These are phyloP conservation scores for Apeira syringaria DNA, from an alignment of 2,888 invertebrate genomes.

Conservation along the genomic window DNA sequence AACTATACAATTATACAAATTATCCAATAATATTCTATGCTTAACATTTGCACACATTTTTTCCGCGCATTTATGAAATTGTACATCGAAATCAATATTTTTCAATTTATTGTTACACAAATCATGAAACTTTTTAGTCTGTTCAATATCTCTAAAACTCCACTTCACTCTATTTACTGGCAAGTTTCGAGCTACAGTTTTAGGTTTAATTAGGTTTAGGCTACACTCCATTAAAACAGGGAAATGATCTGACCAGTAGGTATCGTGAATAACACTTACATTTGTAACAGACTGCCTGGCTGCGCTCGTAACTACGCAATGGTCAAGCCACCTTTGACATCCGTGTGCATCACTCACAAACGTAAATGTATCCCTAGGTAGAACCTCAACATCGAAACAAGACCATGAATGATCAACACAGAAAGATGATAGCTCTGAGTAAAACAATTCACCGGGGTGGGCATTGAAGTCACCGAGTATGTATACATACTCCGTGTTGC, in stretches of 20 bases:
- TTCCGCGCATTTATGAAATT: conserved; percentile 7
- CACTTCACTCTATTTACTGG: conserved; percentile 1
- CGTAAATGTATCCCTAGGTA: conserved; percentile 3
- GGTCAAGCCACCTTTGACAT: conserved; percentile 11
- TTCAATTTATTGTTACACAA: conserved; percentile 3
- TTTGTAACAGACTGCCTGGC: conserved; percentile 4
- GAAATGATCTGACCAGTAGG: conserved; percentile 25
- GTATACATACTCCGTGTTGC: neutral
- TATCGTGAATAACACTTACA: conserved; percentile 10
- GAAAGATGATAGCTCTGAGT: conserved; percentile 2
- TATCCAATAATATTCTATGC: conserved; percentile 20
- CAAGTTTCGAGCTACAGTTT: too few species aligned
- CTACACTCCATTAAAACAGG: conserved; percentile 18
- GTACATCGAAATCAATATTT: conserved; percentile 7
- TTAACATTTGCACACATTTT: conserved; percentile 7
- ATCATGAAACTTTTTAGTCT: neutral
- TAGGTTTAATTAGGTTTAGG: conserved; percentile 4
- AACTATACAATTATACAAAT: conserved; percentile 24
- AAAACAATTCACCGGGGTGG: neutral
- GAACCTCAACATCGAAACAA: neutral
- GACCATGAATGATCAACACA: conserved; percentile 3
- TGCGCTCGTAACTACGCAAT: conserved; percentile 12
- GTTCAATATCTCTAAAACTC: conserved; percentile 5
- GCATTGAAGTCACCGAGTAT: conserved; percentile 1
- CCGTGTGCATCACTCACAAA: conserved; percentile 8